phyloP scores from a whole-genome alignment of 37 sponge, comb jelly and placozoan species.

The Chondrilla cf. caribensis region DNA sequence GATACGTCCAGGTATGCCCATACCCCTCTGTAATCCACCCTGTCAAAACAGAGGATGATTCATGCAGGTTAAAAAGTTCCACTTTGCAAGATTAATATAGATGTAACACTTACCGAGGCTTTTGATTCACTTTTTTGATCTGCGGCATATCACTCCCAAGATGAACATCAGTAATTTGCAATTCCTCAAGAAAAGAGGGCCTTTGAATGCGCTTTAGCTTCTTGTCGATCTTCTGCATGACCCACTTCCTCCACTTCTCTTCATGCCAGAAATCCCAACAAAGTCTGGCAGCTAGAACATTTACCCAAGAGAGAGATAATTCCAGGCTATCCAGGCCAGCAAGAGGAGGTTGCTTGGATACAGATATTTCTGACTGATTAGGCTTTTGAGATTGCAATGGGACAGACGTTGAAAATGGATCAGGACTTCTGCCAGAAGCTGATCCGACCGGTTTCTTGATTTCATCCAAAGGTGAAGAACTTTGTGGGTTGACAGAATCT shows the following conservation, averaged over 20 bases:
- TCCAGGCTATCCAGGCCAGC: not conserved
- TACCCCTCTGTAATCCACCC: constrained; percentile 55
- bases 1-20: constrained; percentile 75
- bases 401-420: not conserved
- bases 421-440: not conserved
- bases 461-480: not conserved
- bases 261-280: constrained; percentile 88
- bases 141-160: constrained; percentile 70
- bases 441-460: not conserved
- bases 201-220: constrained; percentile 67
- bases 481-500: not conserved
- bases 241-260: constrained; percentile 63
- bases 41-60: constrained; percentile 24
- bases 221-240: constrained; percentile 48
- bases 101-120: not conserved
- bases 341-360: not conserved
- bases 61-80: too few relatives aligned
- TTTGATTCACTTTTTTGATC: constrained; percentile 23
- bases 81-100: too few relatives aligned
- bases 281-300: constrained; percentile 58
- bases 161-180: constrained; percentile 63
- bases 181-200: constrained; percentile 71
- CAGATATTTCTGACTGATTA: not conserved
- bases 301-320: constrained; percentile 64
- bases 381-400: not conserved